Evolutionary conservation across 1,140 invertebrate species (phyloP), one percentile per base, ranked within the genome.

Genomic region (Sweltsa coloradensis): DNA sequence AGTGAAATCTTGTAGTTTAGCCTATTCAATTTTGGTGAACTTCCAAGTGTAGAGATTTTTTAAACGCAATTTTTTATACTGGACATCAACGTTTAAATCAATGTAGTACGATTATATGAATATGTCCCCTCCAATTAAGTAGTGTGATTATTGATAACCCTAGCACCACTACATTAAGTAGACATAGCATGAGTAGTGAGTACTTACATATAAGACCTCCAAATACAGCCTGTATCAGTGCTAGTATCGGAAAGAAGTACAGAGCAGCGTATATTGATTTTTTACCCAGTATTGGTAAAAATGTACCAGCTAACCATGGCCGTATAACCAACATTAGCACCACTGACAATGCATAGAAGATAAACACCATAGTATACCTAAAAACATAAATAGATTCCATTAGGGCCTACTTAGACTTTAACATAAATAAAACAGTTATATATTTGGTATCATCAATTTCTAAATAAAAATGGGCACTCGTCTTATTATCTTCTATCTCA

Each of bases 351-450:
- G 82, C 80, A 67, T 95, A 95, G 67, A 94, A 94, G 22, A 96
- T 75, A 59, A 97, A 81, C 3, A 97, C 83, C 67, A 97, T 84
- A 14, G 92, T 93, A 65, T 97, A 95, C 55, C 91, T 96, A 65
- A 24, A 76, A 69, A 53, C n/a, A n/a, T 51, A 56, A 55, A 39
- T 50, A 60, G n/a, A n/a, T n/a, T n/a, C n/a, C n/a, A n/a, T 39
- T 4, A 41, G 13, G 19, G 3, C n/a, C n/a, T n/a, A n/a, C n/a
- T n/a, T n/a, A n/a, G n/a, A n/a, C n/a, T n/a, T n/a, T n/a, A n/a
- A n/a, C n/a, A n/a, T n/a, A n/a, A n/a, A n/a, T n/a, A n/a, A n/a
- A n/a, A n/a, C n/a, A n/a, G n/a, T n/a, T n/a, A n/a, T n/a, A n/a
- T n/a, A n/a, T n/a, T n/a, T n/a, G n/a, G n/a, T n/a, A n/a, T n/a